A percentile compares a stretch with the other conserved stretches of the same genome.
Conservation (phyloP, 1,140 invertebrate genomes). For the Anagrus nilaparvatae region DNA sequence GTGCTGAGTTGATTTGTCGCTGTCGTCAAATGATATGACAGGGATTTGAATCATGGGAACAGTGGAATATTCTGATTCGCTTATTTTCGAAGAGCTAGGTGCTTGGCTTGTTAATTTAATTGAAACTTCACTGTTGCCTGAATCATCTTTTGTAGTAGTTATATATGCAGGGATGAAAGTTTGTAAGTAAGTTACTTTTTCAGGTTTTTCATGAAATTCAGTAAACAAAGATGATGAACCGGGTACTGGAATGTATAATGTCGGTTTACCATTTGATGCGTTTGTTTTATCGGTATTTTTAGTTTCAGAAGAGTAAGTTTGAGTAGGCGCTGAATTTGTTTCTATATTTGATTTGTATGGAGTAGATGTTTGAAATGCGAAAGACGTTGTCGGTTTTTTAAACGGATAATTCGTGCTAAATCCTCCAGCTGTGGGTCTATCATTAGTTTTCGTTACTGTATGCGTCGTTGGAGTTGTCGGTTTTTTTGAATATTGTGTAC, state of each 20-base stretch:
- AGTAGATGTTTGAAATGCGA: no score
- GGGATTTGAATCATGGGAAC: conserved; percentile 36
- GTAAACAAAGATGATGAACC: not conserved
- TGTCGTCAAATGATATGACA: conserved; percentile 31
- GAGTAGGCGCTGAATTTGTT: no score
- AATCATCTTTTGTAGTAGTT: conserved; percentile 5
- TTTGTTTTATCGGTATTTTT: no score
- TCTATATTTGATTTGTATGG: no score
- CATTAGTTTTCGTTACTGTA: no score
- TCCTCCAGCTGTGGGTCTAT: no score
- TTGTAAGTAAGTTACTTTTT: not conserved
- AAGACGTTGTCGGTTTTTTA: no score
- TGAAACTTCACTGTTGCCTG: no score
- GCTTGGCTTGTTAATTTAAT: not conserved
- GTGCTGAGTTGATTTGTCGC: conserved; percentile 20
- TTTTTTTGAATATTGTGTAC: no score
- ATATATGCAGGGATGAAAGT: not conserved
- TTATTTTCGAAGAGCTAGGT: conserved; percentile 22
- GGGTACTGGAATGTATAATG: conserved; percentile 8
- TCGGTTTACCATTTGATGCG: conserved; percentile 9
- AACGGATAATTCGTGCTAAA: no score
- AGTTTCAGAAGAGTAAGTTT: no score
- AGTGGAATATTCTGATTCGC: not conserved
- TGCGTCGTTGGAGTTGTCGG: no score
- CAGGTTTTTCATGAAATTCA: not conserved